Evolutionary conservation across 2,113 vertebrate genomes (phyloP), one percentile per base, ranked within the genome.

Genomic region (Trochalopteron elliotii): DNA sequence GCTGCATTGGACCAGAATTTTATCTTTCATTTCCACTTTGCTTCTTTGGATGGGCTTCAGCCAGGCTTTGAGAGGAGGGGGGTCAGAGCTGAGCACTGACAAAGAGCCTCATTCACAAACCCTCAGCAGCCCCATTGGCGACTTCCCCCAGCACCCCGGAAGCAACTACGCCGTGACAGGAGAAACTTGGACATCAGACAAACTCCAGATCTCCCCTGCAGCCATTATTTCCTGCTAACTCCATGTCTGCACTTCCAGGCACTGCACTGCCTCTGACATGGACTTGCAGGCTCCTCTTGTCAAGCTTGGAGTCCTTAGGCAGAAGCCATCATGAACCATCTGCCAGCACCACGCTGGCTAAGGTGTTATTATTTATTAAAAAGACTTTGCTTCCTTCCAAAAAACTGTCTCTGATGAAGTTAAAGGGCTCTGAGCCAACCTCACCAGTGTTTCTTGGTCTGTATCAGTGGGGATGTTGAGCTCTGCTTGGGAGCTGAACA

Each of bases 141-240:
- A 50, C 56, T 76, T 94, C 67, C 67, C 91, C 81, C 71, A 31
- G 82, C 84, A 93, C 93, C 93, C 63, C 49, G 59, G 81, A 85
- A 96, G 75, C n/a, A 83, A 18, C 37, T 20, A 13, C 5, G 31
- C 53, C 0, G 0, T 79, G 75, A 90, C 89, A 93, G 31, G 53
- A 87, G 81, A 69, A 71, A 82, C 65, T 82, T n/a, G 53, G 52
- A 16, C 30, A 19, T 74, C 72, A 80, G 94, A 93, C 87, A 53
- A 89, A 94, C 64, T 95, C 90, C 96, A 96, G 97, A 89, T 18
- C 60, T 81, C 84, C 80, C 94, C 92, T 88, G 57, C 67, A 96
- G 94, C 25, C 0, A 74, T 70, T 37, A 23, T 81, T 76, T 84
- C 90, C 87, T 67, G 28, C 13, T 21, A 52, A 88, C 33, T 8